Conservation (phyloP, 92 coral and sea anemone genomes). For the Muricea muricata region DNA sequence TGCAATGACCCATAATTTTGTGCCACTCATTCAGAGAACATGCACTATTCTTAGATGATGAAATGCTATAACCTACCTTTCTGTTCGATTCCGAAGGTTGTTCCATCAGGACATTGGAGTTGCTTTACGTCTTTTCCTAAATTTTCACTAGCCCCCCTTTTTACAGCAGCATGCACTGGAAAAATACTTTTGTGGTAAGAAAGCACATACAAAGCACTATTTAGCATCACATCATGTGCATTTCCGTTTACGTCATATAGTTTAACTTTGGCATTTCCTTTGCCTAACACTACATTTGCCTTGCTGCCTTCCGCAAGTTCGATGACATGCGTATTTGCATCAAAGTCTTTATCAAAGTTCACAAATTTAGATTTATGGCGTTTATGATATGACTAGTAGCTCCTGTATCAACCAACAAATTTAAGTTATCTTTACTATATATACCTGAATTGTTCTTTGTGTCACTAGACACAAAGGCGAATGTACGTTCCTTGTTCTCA, state of each 20-base stretch:
- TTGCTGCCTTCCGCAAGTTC: constrained; percentile 37
- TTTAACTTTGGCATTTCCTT: constrained; percentile 34
- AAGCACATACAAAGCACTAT: constrained; percentile 20
- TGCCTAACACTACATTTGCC: constrained; percentile 21
- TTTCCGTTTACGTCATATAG: constrained; percentile 36
- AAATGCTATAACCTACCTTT: constrained; percentile 37
- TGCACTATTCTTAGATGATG: constrained; percentile 16
- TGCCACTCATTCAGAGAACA: constrained; percentile 37
- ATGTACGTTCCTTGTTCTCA: constrained; percentile 12
- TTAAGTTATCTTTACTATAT: neutral
- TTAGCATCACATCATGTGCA: constrained; percentile 21
- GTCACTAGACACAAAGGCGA: constrained; percentile 44
- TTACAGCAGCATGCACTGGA: constrained; percentile 34
- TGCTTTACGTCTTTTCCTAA: constrained; percentile 8
- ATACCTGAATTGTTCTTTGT: constrained; percentile 22
- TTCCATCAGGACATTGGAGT: constrained; percentile 1
- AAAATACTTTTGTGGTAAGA: constrained; percentile 38
- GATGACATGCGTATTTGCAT: constrained; percentile 18
- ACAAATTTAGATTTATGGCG: constrained; percentile 32
- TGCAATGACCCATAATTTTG: constrained; percentile 41
- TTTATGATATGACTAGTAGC: constrained; percentile 42
- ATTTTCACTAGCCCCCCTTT: constrained; percentile 9
- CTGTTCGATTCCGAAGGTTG: constrained; percentile 16
- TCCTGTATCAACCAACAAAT: constrained; percentile 1
- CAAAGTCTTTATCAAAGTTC: constrained; percentile 16